Evolutionary conservation across 2,888 invertebrate genomes (phyloP).

Genomic region (Phyllotreta striolata): DNA sequence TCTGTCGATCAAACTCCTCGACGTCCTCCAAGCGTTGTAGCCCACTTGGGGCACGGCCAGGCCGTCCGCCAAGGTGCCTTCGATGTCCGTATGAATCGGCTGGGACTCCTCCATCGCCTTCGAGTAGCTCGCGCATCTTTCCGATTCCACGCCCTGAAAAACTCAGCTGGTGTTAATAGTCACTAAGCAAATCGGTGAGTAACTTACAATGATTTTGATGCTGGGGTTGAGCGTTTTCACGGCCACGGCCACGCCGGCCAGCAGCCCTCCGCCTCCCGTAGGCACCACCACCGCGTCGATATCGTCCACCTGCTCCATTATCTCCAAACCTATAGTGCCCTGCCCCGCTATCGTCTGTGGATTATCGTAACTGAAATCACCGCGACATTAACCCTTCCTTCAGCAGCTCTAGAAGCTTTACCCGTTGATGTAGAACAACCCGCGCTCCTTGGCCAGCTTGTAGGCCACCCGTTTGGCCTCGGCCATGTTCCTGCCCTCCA

Average conservation of each 20-base stretch:
- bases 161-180: background rate
- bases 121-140: constrained; percentile 87
- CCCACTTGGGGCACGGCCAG: constrained; percentile 75
- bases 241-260: constrained; percentile 91
- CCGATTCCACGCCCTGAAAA: constrained; percentile 85
- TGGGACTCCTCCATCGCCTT: constrained; percentile 67
- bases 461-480: constrained; percentile 86
- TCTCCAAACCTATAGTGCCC: constrained; percentile 93
- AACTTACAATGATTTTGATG: constrained; percentile 84
- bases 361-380: constrained; percentile 82
- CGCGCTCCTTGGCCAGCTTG: constrained; percentile 73
- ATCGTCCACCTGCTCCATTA: constrained; percentile 87
- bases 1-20: constrained; percentile 69
- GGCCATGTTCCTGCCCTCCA: constrained; percentile 82
- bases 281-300: constrained; percentile 88
- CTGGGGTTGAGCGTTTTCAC: constrained; percentile 85
- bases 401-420: constrained; percentile 52
- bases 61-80: constrained; percentile 74
- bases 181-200: background rate
- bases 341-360: constrained; percentile 95
- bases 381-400: constrained; percentile 4
- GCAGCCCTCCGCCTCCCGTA: constrained; percentile 92
- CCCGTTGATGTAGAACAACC: constrained; percentile 89
- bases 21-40: constrained; percentile 72
- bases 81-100: constrained; percentile 64